Evolutionary conservation across 2,113 vertebrate species (phyloP).

Genomic region (Scatophagus argus): DNA sequence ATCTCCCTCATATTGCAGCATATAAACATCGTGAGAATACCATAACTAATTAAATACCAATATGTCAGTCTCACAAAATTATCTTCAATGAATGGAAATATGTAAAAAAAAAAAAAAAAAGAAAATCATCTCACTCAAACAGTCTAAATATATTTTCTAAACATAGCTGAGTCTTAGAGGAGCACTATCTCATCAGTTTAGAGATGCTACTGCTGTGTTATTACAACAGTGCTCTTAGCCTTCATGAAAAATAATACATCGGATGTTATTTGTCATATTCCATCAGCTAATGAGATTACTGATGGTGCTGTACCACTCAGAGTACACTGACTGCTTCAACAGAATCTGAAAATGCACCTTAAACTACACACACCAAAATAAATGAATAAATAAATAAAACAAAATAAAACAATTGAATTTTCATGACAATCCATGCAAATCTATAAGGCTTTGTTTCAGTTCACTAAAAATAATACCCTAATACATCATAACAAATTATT

Average conservation of each 20-base stretch:
- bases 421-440: not conserved
- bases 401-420: too few species aligned
- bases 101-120: not conserved
- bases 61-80: not conserved
- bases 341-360: conserved; percentile 11
- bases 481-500: conserved; percentile 3
- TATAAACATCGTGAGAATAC: not conserved
- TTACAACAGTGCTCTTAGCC: conserved; percentile 14
- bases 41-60: not conserved
- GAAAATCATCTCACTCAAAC: not conserved
- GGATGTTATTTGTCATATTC: conserved; percentile 20
- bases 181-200: conserved; percentile 32
- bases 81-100: conserved; percentile 9
- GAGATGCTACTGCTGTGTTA: conserved; percentile 14
- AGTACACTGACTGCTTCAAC: conserved; percentile 10
- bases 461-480: not conserved
- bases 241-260: conserved; percentile 23
- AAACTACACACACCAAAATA: not conserved
- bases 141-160: conserved; percentile 28
- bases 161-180: conserved; percentile 1
- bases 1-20: not conserved
- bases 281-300: conserved; percentile 47
- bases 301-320: not conserved
- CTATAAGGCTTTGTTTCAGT: not conserved
- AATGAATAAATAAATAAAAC: not conserved